A percentile compares a stretch with the other conserved stretches of the same genome.
Conservation (phyloP, 2,113 vertebrate genomes). For the Anolis carolinensis region DNA sequence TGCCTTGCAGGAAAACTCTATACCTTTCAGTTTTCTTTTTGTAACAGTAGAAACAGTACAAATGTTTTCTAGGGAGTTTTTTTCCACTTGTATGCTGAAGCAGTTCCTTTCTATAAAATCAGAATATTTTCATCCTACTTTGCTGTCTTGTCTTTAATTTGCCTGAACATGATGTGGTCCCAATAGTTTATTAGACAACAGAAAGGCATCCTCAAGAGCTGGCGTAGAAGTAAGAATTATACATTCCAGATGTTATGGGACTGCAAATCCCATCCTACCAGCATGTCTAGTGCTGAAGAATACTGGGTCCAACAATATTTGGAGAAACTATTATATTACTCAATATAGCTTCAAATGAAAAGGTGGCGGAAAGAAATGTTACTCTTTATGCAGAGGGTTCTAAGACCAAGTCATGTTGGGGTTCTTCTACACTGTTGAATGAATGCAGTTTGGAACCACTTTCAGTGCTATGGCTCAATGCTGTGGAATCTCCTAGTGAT, state of each 20-base stretch:
- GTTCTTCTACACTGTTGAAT: too few relatives aligned
- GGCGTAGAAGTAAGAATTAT: neutral
- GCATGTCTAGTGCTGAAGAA: neutral
- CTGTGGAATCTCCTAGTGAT: too few relatives aligned
- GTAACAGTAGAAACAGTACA: neutral
- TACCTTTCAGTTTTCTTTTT: constrained; percentile 21
- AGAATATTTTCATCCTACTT: constrained; percentile 24
- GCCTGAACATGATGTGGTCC: rapidly evolving
- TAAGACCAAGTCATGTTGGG: neutral
- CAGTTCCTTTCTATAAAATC: constrained; percentile 54
- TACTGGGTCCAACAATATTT: neutral
- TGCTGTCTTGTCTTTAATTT: constrained; percentile 17
- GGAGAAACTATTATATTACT: neutral
- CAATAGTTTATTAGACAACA: neutral
- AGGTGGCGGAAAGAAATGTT: neutral
- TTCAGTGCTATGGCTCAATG: too few relatives aligned
- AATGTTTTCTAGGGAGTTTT: neutral
- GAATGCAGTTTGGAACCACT: too few relatives aligned
- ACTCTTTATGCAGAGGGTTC: neutral
- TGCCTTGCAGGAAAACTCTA: neutral
- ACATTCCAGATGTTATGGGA: too few relatives aligned
- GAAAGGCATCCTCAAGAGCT: neutral
- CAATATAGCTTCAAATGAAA: neutral
- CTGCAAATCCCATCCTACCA: too few relatives aligned
- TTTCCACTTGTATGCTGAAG: constrained; percentile 24